These are phyloP conservation scores for Bradynema listronoti DNA, from an alignment of 1,140 invertebrate species.

Conservation along the genomic window DNA sequence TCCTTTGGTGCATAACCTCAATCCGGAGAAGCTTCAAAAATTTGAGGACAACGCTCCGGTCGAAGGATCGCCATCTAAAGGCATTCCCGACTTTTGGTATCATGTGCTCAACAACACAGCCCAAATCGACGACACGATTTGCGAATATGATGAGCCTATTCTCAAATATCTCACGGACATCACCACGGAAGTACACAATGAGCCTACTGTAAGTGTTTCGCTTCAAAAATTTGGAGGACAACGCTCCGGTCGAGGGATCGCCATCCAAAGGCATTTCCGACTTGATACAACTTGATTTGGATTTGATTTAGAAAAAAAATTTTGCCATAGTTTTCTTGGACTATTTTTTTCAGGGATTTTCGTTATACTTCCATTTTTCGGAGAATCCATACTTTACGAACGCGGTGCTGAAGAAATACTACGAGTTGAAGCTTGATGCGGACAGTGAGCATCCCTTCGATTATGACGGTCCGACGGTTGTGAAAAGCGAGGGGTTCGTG, in stretches of 20 bases:
- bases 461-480: conserved; percentile 94
- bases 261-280: conserved; percentile 77
- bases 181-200: conserved; percentile 69
- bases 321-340: not conserved
- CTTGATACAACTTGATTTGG: conserved; percentile 62
- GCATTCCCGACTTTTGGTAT: conserved; percentile 93
- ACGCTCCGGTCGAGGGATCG: conserved; percentile 11
- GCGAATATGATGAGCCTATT: conserved; percentile 86
- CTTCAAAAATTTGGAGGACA: conserved; percentile 28
- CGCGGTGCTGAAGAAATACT: conserved; percentile 83
- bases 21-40: conserved; percentile 58
- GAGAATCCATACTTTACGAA: conserved; percentile 93
- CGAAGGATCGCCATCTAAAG: conserved; percentile 62
- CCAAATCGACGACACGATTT: conserved; percentile 73
- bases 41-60: conserved; percentile 26
- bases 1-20: conserved; percentile 58
- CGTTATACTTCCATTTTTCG: conserved; percentile 84
- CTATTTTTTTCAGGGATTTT: conserved; percentile 68
- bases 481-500: conserved; percentile 74
- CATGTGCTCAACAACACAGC: conserved; percentile 91
- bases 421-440: conserved; percentile 82
- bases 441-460: conserved; percentile 77
- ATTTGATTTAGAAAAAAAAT: not conserved
- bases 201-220: conserved; percentile 65
- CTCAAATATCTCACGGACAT: conserved; percentile 84